phyloP scores from a whole-genome alignment of 1,140 invertebrate species.

The Rhizoglyphus robini region DNA sequence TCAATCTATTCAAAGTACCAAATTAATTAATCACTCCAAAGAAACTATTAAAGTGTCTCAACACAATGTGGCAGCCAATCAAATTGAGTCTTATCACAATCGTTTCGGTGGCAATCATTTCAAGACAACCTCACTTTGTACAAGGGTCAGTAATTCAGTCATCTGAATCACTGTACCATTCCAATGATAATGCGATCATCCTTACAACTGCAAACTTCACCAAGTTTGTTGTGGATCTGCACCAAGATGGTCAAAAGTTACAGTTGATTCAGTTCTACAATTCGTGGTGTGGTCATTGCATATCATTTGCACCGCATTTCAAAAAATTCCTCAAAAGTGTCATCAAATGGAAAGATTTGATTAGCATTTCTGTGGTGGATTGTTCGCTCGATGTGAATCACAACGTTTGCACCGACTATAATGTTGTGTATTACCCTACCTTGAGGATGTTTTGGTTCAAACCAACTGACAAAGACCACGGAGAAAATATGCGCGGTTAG shows the following conservation, averaged over 20 bases:
- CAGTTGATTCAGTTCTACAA: conserved; percentile 69
- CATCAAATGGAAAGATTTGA: conserved; percentile 44
- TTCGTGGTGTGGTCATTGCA: conserved; percentile 74
- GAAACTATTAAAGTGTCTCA: no score
- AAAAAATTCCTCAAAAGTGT: conserved; percentile 51
- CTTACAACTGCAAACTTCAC: background rate
- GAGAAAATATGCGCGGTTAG: conserved; percentile 2
- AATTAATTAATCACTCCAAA: no score
- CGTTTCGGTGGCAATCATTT: background rate
- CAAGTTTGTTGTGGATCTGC: background rate
- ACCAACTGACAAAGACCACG: background rate
- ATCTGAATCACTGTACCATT: background rate
- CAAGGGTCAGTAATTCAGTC: background rate
- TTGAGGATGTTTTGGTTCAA: conserved; percentile 32
- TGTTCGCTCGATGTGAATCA: conserved; percentile 36
- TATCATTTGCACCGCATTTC: conserved; percentile 61
- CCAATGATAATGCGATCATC: background rate
- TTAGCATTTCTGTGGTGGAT: conserved; percentile 38
- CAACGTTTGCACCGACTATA: conserved; percentile 63
- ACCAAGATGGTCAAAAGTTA: background rate
- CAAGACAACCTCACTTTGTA: background rate
- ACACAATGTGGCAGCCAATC: background rate
- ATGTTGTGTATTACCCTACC: conserved; percentile 71
- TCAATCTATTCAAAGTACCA: no score
- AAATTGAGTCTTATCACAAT: background rate